phyloP scores from a whole-genome alignment of 23 tunicate species.

The Styela clava region DNA sequence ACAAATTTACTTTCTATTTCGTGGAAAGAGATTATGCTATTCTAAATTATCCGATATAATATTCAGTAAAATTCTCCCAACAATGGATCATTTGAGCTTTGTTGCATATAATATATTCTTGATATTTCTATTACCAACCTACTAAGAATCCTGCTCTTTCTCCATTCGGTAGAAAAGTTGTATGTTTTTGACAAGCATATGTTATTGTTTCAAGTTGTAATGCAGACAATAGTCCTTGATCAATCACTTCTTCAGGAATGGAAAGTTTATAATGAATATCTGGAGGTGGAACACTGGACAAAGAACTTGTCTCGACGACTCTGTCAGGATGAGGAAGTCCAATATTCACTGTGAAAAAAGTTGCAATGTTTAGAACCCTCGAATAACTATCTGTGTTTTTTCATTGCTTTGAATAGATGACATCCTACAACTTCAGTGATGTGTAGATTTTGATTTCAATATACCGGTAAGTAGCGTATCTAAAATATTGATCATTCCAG shows the following conservation, averaged over 20 bases:
- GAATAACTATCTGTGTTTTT: too few relatives aligned
- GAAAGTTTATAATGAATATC: constrained; percentile 45
- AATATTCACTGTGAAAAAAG: constrained; percentile 49
- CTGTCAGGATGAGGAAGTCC: constrained; percentile 88
- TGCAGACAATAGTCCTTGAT: constrained; percentile 50
- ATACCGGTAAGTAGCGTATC: too few relatives aligned
- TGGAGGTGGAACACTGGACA: constrained; percentile 78
- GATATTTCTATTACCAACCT: constrained; percentile 44
- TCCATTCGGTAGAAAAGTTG: constrained; percentile 41
- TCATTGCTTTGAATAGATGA: too few relatives aligned
- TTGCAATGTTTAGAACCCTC: background rate
- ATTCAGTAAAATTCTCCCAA: too few relatives aligned
- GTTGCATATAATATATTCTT: too few relatives aligned
- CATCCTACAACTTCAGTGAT: too few relatives aligned
- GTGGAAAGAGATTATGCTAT: too few relatives aligned
- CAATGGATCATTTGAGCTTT: too few relatives aligned
- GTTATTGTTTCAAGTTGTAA: constrained; percentile 74
- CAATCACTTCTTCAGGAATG: constrained; percentile 58
- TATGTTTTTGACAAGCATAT: constrained; percentile 80
- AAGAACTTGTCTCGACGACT: constrained; percentile 82
- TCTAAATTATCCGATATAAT: too few relatives aligned
- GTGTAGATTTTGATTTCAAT: too few relatives aligned
- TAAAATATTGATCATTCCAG: too few relatives aligned
- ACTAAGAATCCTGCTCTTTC: constrained; percentile 87
- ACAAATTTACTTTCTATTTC: too few relatives aligned